Conservation (phyloP, 2,797 vertebrate genomes). For the Paedocypris micromegethes region DNA sequence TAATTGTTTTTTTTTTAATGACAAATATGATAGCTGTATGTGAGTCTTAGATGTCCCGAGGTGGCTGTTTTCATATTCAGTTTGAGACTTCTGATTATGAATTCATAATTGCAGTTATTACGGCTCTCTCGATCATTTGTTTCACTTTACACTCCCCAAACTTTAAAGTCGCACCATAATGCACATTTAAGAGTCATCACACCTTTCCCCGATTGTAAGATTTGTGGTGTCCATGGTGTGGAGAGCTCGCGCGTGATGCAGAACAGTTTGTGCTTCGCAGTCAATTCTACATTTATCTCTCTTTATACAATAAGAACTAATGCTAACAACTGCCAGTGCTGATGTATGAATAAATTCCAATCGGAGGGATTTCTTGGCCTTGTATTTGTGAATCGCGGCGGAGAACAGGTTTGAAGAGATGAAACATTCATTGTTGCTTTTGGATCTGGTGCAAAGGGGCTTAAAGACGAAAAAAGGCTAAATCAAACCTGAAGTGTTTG, state of each 20-base stretch:
- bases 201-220: no score
- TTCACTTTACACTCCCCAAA: no score
- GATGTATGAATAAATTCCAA: constrained; percentile 37
- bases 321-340: constrained; percentile 25
- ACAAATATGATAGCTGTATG: no score
- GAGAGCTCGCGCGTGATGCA: background rate
- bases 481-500: constrained; percentile 53
- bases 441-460: constrained; percentile 36
- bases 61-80: no score
- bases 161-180: no score
- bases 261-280: constrained; percentile 16
- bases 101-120: no score
- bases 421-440: constrained; percentile 36
- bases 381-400: constrained; percentile 27
- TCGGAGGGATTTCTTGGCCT: constrained; percentile 22
- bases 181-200: no score
- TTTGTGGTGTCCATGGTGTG: no score
- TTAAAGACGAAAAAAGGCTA: constrained; percentile 36
- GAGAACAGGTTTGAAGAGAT: constrained; percentile 40
- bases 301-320: constrained; percentile 31
- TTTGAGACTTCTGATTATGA: no score
- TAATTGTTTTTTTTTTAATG: no score
- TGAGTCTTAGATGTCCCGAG: no score
- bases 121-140: no score
- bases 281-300: constrained; percentile 23